phyloP scores from a whole-genome alignment of 2,888 invertebrate genomes.

The Tolmerus cingulatus region DNA sequence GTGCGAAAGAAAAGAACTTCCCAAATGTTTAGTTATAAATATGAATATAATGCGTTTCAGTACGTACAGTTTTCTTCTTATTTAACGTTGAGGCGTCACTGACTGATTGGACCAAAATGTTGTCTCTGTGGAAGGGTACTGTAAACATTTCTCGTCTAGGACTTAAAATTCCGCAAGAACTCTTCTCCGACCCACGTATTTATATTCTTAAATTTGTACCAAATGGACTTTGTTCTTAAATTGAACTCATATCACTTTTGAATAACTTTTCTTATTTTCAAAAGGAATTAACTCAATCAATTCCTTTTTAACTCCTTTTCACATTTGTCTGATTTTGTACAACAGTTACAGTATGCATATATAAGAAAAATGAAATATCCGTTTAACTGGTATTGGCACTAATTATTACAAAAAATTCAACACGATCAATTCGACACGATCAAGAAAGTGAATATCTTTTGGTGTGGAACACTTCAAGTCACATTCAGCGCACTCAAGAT shows the following conservation, averaged over 20 bases:
- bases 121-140: conserved; percentile 63
- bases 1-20: neutral
- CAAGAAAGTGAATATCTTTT: conserved; percentile 18
- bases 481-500: neutral
- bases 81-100: conserved; percentile 73
- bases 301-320: neutral
- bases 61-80: conserved; percentile 67
- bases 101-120: conserved; percentile 67
- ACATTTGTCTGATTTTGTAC: neutral
- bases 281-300: neutral
- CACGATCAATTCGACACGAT: neutral
- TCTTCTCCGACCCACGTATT: neutral
- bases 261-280: neutral
- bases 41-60: neutral
- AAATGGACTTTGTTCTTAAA: neutral
- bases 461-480: neutral
- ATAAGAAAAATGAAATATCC: neutral
- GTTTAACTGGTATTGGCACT: neutral
- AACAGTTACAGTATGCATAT: neutral
- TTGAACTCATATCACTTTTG: neutral
- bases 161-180: neutral
- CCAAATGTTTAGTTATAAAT: neutral
- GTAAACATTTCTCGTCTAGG: conserved; percentile 58
- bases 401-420: neutral
- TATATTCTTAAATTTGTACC: neutral